Conservation (phyloP, 2,797 vertebrate species). For the Anas georgica region DNA sequence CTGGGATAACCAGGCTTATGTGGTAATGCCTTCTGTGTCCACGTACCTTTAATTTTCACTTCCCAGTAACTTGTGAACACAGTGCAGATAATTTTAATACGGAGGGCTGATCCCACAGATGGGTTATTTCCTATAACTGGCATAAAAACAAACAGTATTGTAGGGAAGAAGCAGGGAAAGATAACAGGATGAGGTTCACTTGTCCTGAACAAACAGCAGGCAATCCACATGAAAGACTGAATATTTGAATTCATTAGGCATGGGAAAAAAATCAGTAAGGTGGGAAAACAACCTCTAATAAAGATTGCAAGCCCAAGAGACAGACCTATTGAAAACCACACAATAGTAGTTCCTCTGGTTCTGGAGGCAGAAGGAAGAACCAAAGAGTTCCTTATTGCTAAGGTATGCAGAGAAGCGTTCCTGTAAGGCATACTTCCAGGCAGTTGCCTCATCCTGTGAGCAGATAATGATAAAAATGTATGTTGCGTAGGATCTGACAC, state of each 20-base stretch:
- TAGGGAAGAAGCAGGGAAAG: neutral
- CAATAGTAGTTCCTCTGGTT: slow-evolving; percentile 43
- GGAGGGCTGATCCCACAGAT: neutral
- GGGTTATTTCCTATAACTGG: neutral
- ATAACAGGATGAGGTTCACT: neutral
- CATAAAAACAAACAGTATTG: neutral
- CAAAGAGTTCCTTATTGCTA: slow-evolving; percentile 32
- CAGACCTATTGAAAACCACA: slow-evolving; percentile 35
- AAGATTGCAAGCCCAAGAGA: slow-evolving; percentile 13
- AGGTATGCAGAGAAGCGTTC: slow-evolving; percentile 35
- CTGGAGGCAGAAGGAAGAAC: slow-evolving; percentile 24
- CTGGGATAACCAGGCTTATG: neutral
- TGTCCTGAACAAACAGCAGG: slow-evolving; percentile 11
- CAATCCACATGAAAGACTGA: slow-evolving; percentile 48
- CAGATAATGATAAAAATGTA: slow-evolving; percentile 19
- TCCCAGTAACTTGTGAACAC: neutral
- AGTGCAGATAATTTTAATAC: neutral
- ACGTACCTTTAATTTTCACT: neutral
- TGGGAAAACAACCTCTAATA: slow-evolving; percentile 26
- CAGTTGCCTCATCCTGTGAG: slow-evolving; percentile 49
- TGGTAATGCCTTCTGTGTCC: neutral
- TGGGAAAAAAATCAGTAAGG: slow-evolving; percentile 31
- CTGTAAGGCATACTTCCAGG: slow-evolving; percentile 49
- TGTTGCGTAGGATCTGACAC: slow-evolving; percentile 58
- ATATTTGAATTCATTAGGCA: slow-evolving; percentile 31